Base-by-base conservation (phyloP, 2,797 vertebrate species). In the Scomberomorus guttatus region DNA sequence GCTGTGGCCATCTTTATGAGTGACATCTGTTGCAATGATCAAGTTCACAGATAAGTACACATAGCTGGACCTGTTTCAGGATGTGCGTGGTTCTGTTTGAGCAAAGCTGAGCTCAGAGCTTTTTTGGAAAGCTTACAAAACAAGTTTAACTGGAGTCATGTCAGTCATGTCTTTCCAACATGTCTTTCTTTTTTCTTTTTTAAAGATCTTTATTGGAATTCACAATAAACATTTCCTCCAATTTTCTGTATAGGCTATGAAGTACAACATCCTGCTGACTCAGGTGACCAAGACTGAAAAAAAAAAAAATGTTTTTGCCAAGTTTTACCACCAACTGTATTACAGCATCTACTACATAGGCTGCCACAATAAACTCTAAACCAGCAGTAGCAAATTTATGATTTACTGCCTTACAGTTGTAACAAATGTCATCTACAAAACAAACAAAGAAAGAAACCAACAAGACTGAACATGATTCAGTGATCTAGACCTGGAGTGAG, bases 301-400 rank as follows among this genome's bases (percentile, higher is more conserved):
- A 34, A 51, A 34, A 56, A 32, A 22, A 54, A 6, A 5, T 2
- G 22, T 52, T 67, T 22, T 48, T 25, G 20, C 14, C 44, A 58
- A 42, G 52, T 51, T 57, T 32, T 34, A 51, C 59, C 55, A 79
- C 24, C 55, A 74, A 29, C 69, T 80, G 44, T 77, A 66, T 56
- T 24, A 66, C 20, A 59, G 9, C 54, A 65, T 29, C 39, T 44
- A 14, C 24, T 22, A 11, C 51, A 50, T n/a, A 25, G 27, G 29
- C 59, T 60, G 39, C 51, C 66, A 51, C 34, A 22, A 13, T 54
- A 22, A 12, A 5, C 32, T 51, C 18, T 25, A 34, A 69, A 46
- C 72, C 32, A 22, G 25, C 4, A 7, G 20, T 0, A 71, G 22
- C 4, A 65, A 24, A 76, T 25, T 10, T 25, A 27, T 42, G 13